phyloP scores from a whole-genome alignment of 92 coral and sea anemone species.

The Heliopora coerulea region DNA sequence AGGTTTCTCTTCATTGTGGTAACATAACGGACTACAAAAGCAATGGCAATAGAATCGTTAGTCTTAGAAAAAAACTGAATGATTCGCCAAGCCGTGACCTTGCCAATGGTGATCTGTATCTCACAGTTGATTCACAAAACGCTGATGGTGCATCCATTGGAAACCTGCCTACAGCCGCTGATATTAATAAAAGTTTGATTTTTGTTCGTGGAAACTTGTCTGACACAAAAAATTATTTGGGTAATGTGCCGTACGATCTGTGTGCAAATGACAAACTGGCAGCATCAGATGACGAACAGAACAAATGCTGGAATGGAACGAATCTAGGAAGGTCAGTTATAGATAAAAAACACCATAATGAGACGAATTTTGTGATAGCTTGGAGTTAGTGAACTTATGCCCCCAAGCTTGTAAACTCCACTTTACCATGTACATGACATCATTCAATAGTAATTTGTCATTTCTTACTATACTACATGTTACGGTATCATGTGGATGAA shows the following conservation, averaged over 20 bases:
- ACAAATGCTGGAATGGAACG: constrained; percentile 87
- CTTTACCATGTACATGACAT: no score
- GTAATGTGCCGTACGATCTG: constrained; percentile 51
- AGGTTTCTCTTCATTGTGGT: constrained; percentile 61
- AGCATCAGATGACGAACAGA: constrained; percentile 45
- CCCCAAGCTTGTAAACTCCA: no score
- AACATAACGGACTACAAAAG: constrained; percentile 38
- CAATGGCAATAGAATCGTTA: neutral
- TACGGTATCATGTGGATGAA: no score
- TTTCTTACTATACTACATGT: no score
- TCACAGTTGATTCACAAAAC: constrained; percentile 10
- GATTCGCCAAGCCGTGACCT: constrained; percentile 27
- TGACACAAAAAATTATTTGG: constrained; percentile 42
- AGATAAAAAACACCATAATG: no score
- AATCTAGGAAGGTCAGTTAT: constrained; percentile 73
- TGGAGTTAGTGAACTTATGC: no score
- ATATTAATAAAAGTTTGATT: constrained; percentile 51
- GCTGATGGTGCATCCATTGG: neutral
- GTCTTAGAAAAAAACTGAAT: neutral
- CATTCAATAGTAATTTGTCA: no score
- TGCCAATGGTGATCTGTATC: constrained; percentile 28
- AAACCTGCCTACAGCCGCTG: constrained; percentile 35
- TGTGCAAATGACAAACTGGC: constrained; percentile 66
- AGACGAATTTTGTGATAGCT: no score
- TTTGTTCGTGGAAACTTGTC: constrained; percentile 49